phyloP scores from a whole-genome alignment of 2,113 vertebrate species.

The Hiodon alosoides region DNA sequence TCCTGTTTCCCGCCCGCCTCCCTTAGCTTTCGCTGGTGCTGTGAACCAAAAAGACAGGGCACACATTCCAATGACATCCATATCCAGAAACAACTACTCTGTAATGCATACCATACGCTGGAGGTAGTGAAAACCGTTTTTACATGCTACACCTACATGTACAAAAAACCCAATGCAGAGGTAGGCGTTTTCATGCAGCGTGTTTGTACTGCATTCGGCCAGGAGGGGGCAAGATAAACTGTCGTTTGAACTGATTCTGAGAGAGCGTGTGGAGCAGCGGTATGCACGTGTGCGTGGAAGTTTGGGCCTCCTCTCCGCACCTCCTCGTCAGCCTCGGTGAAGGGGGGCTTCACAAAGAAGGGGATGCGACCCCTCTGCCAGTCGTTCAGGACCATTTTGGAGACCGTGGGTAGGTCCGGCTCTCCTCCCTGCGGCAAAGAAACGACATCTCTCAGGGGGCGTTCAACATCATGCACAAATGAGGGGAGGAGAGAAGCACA shows the following conservation, averaged over 20 bases:
- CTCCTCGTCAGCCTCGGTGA: slow-evolving; percentile 61
- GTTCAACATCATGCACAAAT: background rate
- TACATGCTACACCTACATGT: too few species aligned
- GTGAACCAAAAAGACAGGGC: background rate
- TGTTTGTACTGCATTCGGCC: background rate
- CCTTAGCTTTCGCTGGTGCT: slow-evolving; percentile 39
- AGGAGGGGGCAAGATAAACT: slow-evolving; percentile 19
- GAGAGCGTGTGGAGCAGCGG: background rate
- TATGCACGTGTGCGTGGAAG: background rate
- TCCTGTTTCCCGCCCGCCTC: slow-evolving; percentile 25
- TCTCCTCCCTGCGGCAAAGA: slow-evolving; percentile 76
- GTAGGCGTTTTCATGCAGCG: background rate
- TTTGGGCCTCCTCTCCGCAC: slow-evolving; percentile 50
- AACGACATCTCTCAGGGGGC: background rate
- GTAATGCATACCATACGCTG: too few species aligned
- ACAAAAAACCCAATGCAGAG: too few species aligned
- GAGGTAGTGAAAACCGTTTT: too few species aligned
- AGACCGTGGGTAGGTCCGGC: slow-evolving; percentile 81
- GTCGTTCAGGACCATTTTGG: slow-evolving; percentile 98
- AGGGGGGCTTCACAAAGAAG: slow-evolving; percentile 91
- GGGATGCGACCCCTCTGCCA: slow-evolving; percentile 97
- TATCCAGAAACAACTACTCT: background rate
- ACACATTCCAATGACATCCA: background rate
- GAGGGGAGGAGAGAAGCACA: background rate
- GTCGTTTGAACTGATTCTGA: background rate